Evolutionary conservation across 2,113 vertebrate species (phyloP).

Genomic region (Taxidea taxus): DNA sequence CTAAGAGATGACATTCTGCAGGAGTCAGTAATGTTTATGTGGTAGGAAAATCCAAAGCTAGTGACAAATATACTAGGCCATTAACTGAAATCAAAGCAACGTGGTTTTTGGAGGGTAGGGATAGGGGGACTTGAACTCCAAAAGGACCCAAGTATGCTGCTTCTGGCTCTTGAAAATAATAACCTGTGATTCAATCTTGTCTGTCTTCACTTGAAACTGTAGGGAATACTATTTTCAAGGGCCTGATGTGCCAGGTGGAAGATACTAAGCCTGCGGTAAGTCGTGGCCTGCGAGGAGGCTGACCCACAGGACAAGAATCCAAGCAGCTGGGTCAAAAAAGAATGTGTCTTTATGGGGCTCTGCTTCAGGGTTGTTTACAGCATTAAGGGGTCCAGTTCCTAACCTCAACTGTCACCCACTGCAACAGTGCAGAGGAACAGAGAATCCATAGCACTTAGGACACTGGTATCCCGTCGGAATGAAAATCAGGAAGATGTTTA

Average conservation of each 20-base stretch:
- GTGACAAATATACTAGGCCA: background rate
- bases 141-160: background rate
- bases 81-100: constrained; percentile 34
- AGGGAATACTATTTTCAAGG: constrained; percentile 2
- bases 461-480: background rate
- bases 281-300: constrained; percentile 42
- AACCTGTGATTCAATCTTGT: background rate
- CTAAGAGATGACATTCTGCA: background rate
- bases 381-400: background rate
- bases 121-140: background rate
- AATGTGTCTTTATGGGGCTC: constrained; percentile 24
- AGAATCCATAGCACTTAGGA: constrained; percentile 58
- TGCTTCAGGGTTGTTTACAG: constrained; percentile 56
- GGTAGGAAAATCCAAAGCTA: constrained; percentile 2
- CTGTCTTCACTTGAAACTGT: background rate
- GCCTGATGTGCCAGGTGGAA: background rate
- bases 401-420: constrained; percentile 60
- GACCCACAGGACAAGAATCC: constrained; percentile 59
- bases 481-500: constrained; percentile 33
- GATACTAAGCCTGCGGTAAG: constrained; percentile 47
- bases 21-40: background rate
- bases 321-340: constrained; percentile 57
- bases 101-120: background rate
- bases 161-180: background rate
- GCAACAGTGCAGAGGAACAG: background rate